Base-by-base conservation (phyloP, 2,888 invertebrate species). In the Diplazon laetatorius region DNA sequence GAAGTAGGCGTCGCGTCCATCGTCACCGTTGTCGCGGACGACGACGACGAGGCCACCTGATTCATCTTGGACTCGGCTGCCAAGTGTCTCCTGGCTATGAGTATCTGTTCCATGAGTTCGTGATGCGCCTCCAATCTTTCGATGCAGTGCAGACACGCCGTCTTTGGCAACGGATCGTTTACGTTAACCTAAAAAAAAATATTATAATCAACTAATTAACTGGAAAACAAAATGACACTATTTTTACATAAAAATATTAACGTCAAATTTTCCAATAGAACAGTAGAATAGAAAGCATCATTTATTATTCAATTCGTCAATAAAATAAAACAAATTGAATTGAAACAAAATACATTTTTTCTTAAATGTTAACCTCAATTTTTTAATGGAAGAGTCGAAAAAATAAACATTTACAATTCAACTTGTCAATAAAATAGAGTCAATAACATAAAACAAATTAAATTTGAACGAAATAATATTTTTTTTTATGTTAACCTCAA, bases 111-210 rank as follows among this genome's bases (percentile, higher is more conserved):
- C 85, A 92, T 89, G 74, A 93, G 84, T 82, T 92, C 91, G 80
- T 92, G 92, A 82, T 93, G 93, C 30, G 91, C 90, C 83, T 93
- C 92, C 83, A 94, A 87, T 82, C 92, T 91, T 77, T 92, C 91
- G 77, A 93, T 92, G 85, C 94, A 94, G 78, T 92, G 91, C 78
- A 93, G 89, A 85, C 93, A 94, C 57, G 93, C 92, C 25, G 92
- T 92, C 86, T 92, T 92, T 72, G 92, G 92, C 71, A 92, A 84
- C 39, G 91, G 91, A 85, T 92, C 92, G 76, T 91, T 90, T 42
- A 90, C 86, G 80, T 91, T 89, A 55, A 92, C 90, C 92, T 92
- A 9, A 6, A 65, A 37, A 35, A 35, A 18, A 30, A 63, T 35
- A 35, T 22, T 30, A 25, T 12, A 6, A 42, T 37, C 25, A 66